Evolutionary conservation across 2,113 vertebrate genomes (phyloP).

Genomic region (Brachyhypopomus gauderio): DNA sequence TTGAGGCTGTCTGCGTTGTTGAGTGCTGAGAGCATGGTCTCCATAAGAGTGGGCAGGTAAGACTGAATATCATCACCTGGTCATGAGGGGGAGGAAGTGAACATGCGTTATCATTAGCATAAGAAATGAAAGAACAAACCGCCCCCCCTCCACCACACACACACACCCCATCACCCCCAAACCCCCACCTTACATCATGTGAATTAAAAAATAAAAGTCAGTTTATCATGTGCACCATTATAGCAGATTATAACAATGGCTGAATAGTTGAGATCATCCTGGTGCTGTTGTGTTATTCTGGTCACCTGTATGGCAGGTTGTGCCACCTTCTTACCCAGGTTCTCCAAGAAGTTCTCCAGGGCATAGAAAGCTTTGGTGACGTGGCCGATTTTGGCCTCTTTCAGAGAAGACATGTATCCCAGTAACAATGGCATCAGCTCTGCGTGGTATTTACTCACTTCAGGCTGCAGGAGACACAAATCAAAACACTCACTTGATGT

Average conservation of each 20-base stretch:
- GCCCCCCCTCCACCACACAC: no score
- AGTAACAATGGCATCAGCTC: constrained; percentile 87
- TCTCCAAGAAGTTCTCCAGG: constrained; percentile 89
- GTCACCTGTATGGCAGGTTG: neutral
- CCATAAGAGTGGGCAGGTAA: constrained; percentile 87
- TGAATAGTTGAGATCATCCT: neutral
- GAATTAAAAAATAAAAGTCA: neutral
- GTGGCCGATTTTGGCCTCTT: constrained; percentile 75
- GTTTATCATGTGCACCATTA: neutral
- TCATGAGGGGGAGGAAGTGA: neutral
- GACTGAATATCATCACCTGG: constrained; percentile 82
- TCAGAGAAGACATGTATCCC: constrained; percentile 79
- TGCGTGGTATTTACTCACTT: constrained; percentile 80
- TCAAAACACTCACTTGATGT: neutral
- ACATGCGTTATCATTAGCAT: neutral
- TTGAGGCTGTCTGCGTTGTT: constrained; percentile 72
- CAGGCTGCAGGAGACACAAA: constrained; percentile 71
- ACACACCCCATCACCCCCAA: neutral
- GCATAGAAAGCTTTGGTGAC: constrained; percentile 88
- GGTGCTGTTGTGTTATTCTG: neutral
- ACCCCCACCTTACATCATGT: no score
- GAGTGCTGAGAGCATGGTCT: constrained; percentile 82
- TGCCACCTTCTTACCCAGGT: constrained; percentile 74
- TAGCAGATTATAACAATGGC: neutral
- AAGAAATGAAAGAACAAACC: neutral